Evolutionary conservation across 2,113 vertebrate species (phyloP), one percentile per base, ranked within the genome.

Genomic region (Fulmarus glacialis): DNA sequence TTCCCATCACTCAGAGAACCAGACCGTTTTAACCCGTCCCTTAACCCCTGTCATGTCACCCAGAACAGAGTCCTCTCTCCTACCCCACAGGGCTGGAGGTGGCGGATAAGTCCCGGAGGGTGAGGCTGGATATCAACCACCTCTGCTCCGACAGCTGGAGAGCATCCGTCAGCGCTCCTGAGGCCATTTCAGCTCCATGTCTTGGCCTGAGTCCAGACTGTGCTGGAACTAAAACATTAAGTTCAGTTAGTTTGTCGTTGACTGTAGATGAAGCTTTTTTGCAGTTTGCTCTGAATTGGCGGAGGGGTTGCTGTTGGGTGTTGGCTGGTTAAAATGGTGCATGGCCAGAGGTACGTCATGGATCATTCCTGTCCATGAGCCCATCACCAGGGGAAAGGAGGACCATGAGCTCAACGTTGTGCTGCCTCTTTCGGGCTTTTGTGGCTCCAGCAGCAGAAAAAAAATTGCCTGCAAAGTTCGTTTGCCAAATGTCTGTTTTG

Each of bases 101-200:
- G 6, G 36, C 0, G 0, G 45, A 30, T 55, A 9, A 32, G 60
- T 43, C 68, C 64, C 1, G 0, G 59, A 24, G 34, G 36, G 6
- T 0, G 3, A 72, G 62, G 19, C 14, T 80, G 81, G 45, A 29
- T 58, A 47, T 70, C 59, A 78, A 11, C 27, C 78, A 47, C 32
- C 36, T 48, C 84, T 82, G 30, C 66, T 88, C 77, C 1, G 0
- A 43, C 87, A 91, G 66, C 92, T 81, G 94, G 48, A 84, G 67
- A 64, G 43, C 73, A 77, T 81, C 72, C 18, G 0, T 29, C 18
- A 7, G 38, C 7, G 5, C 36, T 84, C 53, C 77, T 2, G 3
- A 78, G 68, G 82, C 94, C 40, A 15, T 42, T 55, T 34, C 96
- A 73, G 53, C 77, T 89, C 88, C 68, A 5, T 34, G 40, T 26